Base-by-base conservation (phyloP, 2,888 invertebrate species). In the Aphodius granarius region DNA sequence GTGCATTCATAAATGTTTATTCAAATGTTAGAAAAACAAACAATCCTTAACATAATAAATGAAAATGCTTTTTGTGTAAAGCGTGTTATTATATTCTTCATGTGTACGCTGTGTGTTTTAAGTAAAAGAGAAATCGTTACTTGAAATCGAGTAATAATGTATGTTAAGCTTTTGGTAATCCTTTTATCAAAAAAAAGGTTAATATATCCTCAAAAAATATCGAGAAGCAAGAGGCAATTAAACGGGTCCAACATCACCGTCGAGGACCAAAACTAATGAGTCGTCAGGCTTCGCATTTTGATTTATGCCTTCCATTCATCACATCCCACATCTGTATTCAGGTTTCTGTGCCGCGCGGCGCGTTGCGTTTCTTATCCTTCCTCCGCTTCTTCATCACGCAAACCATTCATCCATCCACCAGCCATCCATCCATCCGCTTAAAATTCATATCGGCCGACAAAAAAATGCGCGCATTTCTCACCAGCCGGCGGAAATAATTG, bases 401-500 rank as follows among this genome's bases (percentile, higher is more conserved):
- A 43, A 43, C 43, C 43, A 43, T 43, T 43, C 43, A 9, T 43
- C 3, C 43, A 43, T 43, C 43, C 43, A 43, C 13, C 13, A 6
- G 43, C 43, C 43, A 9, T 43, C 3, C 43, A 43, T 43, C 43
- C 43, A 43, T 43, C 13, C 43, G 43, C 43, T 43, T 43, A 43
- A 43, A 43, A 43, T 43, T 43, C 43, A 43, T 43, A 43, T 43
- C 43, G 43, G 43, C 43, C 9, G n/a, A n/a, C n/a, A 43, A 43
- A 43, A 43, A 43, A 43, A 43, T 43, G 43, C 4, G 9, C 43
- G 43, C 13, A 43, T 43, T 43, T 43, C 43, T 43, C 43, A 13
- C 43, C 43, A 1, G 43, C 6, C 68, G 68, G n/a, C 22, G n/a
- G 20, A 22, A 68, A 68, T 68, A 68, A 68, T 68, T 68, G 68